A percentile compares a stretch with the other conserved stretches of the same genome.
Evolutionary conservation across 1,140 invertebrate species (phyloP).

Genomic region (Calephelis virginiensis): DNA sequence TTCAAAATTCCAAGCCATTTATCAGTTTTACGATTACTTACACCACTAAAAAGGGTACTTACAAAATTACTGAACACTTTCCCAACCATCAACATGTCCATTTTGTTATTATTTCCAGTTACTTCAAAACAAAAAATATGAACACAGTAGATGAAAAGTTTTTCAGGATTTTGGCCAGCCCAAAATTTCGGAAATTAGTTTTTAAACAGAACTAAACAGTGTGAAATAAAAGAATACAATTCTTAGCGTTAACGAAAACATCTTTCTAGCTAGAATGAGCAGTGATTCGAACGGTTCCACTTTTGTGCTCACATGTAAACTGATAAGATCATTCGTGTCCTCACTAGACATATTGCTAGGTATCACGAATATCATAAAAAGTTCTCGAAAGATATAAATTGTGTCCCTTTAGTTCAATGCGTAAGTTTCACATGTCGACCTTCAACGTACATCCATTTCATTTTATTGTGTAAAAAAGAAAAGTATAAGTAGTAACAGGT

Average conservation of each 20-base stretch:
- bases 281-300: conserved; percentile 42
- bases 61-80: conserved; percentile 65
- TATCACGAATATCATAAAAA: conserved; percentile 61
- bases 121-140: too few species aligned
- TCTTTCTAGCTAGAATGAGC: conserved; percentile 48
- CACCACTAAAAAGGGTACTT: conserved; percentile 35
- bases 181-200: too few species aligned
- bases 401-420: not conserved
- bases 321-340: conserved; percentile 50
- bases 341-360: conserved; percentile 44
- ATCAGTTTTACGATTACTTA: too few species aligned
- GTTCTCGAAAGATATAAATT: conserved; percentile 27
- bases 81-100: conserved; percentile 64
- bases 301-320: conserved; percentile 62
- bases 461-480: not conserved
- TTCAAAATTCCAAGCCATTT: too few species aligned
- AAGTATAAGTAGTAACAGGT: too few species aligned
- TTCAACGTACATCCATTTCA: not conserved
- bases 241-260: conserved; percentile 56
- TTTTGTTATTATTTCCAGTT: conserved; percentile 24
- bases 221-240: conserved; percentile 38
- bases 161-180: too few species aligned
- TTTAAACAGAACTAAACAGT: too few species aligned
- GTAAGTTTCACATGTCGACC: not conserved
- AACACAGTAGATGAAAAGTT: too few species aligned